Evolutionary conservation across 2,797 vertebrate species (phyloP), one percentile per base, ranked within the genome.

Genomic region (Catharus ustulatus): DNA sequence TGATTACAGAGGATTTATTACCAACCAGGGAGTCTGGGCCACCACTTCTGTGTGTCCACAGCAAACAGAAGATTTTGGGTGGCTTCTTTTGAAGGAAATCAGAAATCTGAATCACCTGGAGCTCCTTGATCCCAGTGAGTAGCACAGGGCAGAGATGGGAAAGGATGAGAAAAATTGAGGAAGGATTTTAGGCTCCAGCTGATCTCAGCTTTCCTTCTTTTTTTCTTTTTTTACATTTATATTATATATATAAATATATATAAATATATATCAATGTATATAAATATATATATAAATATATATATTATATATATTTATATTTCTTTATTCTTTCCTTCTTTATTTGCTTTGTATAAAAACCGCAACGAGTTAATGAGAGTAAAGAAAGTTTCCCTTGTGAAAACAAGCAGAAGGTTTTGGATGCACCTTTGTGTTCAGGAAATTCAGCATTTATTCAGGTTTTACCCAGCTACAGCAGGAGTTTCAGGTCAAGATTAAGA

Each of bases 61-160:
- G 74, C 73, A 89, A 93, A 79, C 9, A 52, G 74, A 34, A 69
- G 92, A 30, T 54, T 78, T 76, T 66, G 49, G 42, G 81, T 54
- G 67, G 54, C 73, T 92, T 55, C 86, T 89, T 76, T 76, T 13
- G 81, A 82, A 82, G 84, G 81, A 61, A 81, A 81, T 74, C 87
- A 73, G 85, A 75, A 73, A 45, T 69, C 45, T 27, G 92, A 89
- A 46, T 82, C 89, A 69, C 27, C 87, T 92, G 96, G 74, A 82
- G 93, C 83, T 90, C 68, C 92, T 59, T 83, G 71, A 80, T 40
- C 67, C 52, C 95, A 40, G 95, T 89, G 90, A 96, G 94, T 40
- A 94, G 74, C 19, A 82, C 55, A 59, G 92, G 77, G 59, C 3
- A 2, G 94, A 82, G 55, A 12, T 29, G 58, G 66, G 12, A 40